Evolutionary conservation across 2,888 invertebrate species (phyloP).

Genomic region (Epiblema foenella): DNA sequence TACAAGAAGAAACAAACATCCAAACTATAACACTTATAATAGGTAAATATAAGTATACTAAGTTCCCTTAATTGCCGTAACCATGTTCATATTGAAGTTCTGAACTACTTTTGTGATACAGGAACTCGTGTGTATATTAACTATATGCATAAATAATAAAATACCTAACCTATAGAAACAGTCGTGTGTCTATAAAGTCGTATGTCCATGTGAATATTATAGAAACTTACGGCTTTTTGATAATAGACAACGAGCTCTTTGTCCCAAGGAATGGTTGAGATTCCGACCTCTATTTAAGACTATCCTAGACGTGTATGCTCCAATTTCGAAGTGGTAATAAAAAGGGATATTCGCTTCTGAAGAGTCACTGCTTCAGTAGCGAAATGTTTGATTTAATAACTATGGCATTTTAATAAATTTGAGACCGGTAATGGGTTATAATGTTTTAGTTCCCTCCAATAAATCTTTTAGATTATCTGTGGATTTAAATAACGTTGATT

Average conservation of each 20-base stretch:
- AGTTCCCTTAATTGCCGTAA: neutral
- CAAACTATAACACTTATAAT: too few relatives aligned
- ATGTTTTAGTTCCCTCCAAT: neutral
- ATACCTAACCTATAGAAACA: neutral
- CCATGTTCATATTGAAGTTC: neutral
- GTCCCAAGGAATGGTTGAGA: neutral
- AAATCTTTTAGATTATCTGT: neutral
- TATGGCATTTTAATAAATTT: neutral
- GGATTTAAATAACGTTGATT: neutral
- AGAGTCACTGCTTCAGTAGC: too few relatives aligned
- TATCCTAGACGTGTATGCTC: neutral
- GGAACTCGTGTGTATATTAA: neutral
- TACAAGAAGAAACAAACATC: too few relatives aligned
- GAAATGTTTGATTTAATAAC: too few relatives aligned
- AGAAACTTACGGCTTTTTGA: neutral
- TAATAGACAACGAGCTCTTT: neutral
- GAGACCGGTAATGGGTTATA: neutral
- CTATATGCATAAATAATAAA: constrained; percentile 2
- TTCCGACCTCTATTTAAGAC: constrained; percentile 4
- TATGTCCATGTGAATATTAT: neutral
- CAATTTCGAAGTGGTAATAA: neutral
- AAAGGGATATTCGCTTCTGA: neutral
- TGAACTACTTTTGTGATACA: neutral
- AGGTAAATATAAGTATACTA: too few relatives aligned
- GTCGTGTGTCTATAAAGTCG: neutral